Evolutionary conservation across 1,140 invertebrate genomes (phyloP).

Genomic region (Wasmannia auropunctata): DNA sequence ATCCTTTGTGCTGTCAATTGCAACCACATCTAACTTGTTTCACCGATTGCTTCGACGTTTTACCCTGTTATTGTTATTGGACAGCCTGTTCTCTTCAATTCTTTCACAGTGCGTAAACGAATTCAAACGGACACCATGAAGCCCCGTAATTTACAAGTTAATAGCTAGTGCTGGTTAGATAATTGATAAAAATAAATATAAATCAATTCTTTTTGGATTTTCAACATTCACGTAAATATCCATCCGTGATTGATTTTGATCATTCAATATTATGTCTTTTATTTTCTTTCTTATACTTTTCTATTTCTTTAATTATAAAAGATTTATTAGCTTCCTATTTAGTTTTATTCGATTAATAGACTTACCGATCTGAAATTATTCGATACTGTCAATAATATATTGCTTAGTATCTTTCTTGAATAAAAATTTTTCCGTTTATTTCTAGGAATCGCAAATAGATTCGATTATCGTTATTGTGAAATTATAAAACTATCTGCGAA

Average conservation of each 20-base stretch:
- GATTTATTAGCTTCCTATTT: not conserved
- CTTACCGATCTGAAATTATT: too few species aligned
- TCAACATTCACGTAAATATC: not conserved
- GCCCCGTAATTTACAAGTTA: not conserved
- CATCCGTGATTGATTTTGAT: not conserved
- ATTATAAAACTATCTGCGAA: not conserved
- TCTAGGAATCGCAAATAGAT: too few species aligned
- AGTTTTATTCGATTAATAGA: not conserved
- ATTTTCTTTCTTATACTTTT: not conserved
- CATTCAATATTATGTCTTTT: not conserved
- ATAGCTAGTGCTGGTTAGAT: not conserved
- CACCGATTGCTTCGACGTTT: slow-evolving; percentile 2
- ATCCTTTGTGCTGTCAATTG: slow-evolving; percentile 39
- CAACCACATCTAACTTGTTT: slow-evolving; percentile 37
- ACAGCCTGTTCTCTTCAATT: slow-evolving; percentile 14
- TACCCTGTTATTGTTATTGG: slow-evolving; percentile 21
- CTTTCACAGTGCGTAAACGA: slow-evolving; percentile 1
- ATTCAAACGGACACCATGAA: not conserved
- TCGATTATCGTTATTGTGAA: not conserved
- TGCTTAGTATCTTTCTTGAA: too few species aligned
- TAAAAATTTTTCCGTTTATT: too few species aligned
- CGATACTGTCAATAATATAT: too few species aligned
- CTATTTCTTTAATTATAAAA: not conserved
- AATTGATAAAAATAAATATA: not conserved
- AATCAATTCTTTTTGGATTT: not conserved